Percentiles rank a stretch among this genome's conserved stretches.
phyloP scores from a whole-genome alignment of 2,797 vertebrate species.

The Psittacula echo region DNA sequence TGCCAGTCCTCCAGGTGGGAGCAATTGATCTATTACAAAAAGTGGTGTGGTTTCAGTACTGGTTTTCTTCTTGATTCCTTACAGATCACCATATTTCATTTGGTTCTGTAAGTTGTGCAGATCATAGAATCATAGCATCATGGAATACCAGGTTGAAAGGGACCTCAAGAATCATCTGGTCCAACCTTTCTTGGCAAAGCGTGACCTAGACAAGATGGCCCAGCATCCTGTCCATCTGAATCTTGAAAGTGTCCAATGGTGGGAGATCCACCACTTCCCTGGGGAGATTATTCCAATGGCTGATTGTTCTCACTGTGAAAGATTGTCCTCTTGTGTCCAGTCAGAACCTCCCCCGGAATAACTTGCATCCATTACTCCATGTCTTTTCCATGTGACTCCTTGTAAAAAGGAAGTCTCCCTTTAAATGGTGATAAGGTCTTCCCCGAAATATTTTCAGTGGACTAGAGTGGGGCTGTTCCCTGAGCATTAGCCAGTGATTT shows the following conservation, averaged over 20 bases:
- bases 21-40: background rate
- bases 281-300: background rate
- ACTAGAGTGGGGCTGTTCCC: background rate
- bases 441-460: background rate
- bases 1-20: background rate
- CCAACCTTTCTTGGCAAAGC: background rate
- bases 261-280: background rate
- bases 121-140: background rate
- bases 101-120: background rate
- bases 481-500: rapidly evolving
- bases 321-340: background rate
- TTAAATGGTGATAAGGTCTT: background rate
- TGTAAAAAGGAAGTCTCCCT: background rate
- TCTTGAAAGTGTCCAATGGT: background rate
- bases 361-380: background rate
- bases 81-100: background rate
- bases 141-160: background rate
- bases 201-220: background rate
- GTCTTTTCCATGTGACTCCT: background rate
- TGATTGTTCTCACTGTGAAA: background rate
- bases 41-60: background rate
- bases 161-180: background rate
- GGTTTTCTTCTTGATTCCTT: background rate
- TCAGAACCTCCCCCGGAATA: background rate
- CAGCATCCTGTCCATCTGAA: background rate